Base-by-base conservation (phyloP, 1,140 invertebrate species). In the Melipona quadrifasciata region DNA sequence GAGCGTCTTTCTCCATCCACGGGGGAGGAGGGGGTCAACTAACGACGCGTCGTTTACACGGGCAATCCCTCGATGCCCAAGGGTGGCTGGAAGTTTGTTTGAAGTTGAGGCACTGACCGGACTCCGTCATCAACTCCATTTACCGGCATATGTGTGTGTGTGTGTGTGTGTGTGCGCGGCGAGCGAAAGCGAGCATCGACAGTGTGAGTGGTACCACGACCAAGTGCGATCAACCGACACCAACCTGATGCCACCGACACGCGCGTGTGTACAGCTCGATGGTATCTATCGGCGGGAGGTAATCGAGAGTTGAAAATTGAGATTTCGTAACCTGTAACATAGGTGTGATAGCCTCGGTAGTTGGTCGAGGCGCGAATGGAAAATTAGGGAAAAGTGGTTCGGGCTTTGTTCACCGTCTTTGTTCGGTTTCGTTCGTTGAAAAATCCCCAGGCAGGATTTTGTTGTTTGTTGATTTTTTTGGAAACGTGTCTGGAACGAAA, bases 11-110 rank as follows among this genome's bases (percentile, higher is more conserved):
- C 31, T 51, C 73, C 85, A n/a, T 84, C 67, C 16, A 39, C 39
- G 39, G 39, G 0, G 6, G 39, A 5, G 39, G 39, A 0, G 39
- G 67, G 10, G 27, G 75, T 64, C 86, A 90, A 87, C 91, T 92
- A 92, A 93, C 90, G 89, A 92, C 89, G 89, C 88, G 91, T 91
- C 88, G 91, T 91, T 92, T 91, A 91, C 86, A 91, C 89, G 90
- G 91, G 82, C 79, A 90, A 90, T 89, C 78, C 72, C 82, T 73
- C 89, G 67, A 65, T 74, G 24, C 88, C 87, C 90, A 90, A 90
- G 89, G 88, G 90, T 80, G 76, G 84, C 84, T 84, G 68, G 88
- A 91, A 90, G 90, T 91, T 92, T 90, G 87, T 90, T 89, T 86
- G 87, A 92, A 91, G 87, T 91, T 89, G 87, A 90, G 87, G 84